Evolutionary conservation across 1,140 invertebrate species (phyloP).

Genomic region (Chrysoperla carnea): DNA sequence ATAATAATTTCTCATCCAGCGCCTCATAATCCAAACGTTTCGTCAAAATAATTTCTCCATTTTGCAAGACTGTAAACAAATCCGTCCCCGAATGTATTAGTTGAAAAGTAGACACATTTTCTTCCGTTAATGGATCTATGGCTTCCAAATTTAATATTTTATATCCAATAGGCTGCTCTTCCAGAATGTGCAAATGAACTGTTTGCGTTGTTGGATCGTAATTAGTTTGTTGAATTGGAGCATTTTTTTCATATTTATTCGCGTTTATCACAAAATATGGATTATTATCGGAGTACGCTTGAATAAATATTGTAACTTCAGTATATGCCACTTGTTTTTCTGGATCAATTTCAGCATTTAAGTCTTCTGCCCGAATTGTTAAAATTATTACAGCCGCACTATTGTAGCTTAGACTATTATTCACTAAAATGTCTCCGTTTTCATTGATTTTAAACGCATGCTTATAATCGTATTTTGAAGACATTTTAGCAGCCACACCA

Average conservation of each 20-base stretch:
- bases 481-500: slow-evolving; percentile 35
- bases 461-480: slow-evolving; percentile 41
- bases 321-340: slow-evolving; percentile 43
- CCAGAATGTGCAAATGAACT: slow-evolving; percentile 40
- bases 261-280: slow-evolving; percentile 42
- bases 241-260: slow-evolving; percentile 20
- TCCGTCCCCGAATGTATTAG: slow-evolving; percentile 26
- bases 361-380: slow-evolving; percentile 51
- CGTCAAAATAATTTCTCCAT: slow-evolving; percentile 50
- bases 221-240: slow-evolving; percentile 32
- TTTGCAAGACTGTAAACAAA: slow-evolving; percentile 27
- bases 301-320: slow-evolving; percentile 62
- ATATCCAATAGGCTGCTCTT: slow-evolving; percentile 64
- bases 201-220: slow-evolving; percentile 40
- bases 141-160: slow-evolving; percentile 53
- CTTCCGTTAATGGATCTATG: slow-evolving; percentile 48
- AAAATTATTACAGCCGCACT: slow-evolving; percentile 61
- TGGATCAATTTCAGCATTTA: slow-evolving; percentile 45
- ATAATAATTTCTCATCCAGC: slow-evolving; percentile 41
- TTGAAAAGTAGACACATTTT: slow-evolving; percentile 29
- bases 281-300: slow-evolving; percentile 61
- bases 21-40: slow-evolving; percentile 58
- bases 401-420: slow-evolving; percentile 56
- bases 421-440: slow-evolving; percentile 50
- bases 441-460: slow-evolving; percentile 51